phyloP scores from a whole-genome alignment of 2,797 vertebrate species.

The Taenioides sp. region DNA sequence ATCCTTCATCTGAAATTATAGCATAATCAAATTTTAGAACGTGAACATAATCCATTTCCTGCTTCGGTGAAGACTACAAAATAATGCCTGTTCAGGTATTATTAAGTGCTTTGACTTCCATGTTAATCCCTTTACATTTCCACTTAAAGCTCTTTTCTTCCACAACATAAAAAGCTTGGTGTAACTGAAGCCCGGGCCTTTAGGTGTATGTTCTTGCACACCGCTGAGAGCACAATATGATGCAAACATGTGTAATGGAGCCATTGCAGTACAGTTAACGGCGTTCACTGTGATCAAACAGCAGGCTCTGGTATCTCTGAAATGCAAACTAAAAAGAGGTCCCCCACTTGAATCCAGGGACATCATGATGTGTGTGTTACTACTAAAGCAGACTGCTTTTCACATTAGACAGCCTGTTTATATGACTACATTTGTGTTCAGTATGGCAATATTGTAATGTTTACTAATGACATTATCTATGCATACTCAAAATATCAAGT shows the following conservation, averaged over 20 bases:
- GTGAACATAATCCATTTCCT: no score
- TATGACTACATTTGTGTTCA: background rate
- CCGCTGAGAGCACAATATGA: conserved; percentile 20
- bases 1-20: no score
- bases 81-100: background rate
- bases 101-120: background rate
- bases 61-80: no score
- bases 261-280: conserved; percentile 5
- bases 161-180: background rate
- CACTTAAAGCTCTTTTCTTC: background rate
- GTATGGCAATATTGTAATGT: no score
- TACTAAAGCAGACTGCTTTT: background rate
- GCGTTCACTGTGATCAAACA: background rate
- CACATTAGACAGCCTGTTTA: background rate
- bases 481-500: no score
- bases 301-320: background rate
- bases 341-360: background rate
- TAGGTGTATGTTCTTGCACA: background rate
- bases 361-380: no score
- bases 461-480: no score
- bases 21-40: no score
- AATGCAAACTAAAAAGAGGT: background rate
- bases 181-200: background rate
- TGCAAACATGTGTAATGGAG: conserved; percentile 27
- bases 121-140: background rate